Evolutionary conservation across 2,888 invertebrate genomes (phyloP).

Genomic region (Athetis lepigone): DNA sequence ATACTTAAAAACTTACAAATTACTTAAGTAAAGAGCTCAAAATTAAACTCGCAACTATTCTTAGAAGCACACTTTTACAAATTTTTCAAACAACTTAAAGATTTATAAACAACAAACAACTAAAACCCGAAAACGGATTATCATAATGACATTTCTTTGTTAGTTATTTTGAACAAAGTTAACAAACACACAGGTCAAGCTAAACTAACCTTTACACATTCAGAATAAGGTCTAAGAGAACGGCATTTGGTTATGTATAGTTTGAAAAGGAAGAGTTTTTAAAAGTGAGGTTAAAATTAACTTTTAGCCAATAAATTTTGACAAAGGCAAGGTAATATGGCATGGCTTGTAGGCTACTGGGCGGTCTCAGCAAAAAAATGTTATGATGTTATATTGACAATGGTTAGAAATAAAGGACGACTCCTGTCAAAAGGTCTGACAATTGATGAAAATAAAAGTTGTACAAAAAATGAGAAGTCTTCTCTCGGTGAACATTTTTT

Average conservation of each 20-base stretch:
- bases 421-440: conserved; percentile 48
- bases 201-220: conserved; percentile 19
- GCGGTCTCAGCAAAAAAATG: conserved; percentile 77
- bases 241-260: not conserved
- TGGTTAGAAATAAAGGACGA: conserved; percentile 28
- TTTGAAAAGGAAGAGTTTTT: conserved; percentile 38
- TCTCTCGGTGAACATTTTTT: too few relatives aligned
- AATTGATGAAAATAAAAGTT: conserved; percentile 37
- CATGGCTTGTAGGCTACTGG: conserved; percentile 79
- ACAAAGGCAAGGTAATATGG: conserved; percentile 77
- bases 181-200: not conserved
- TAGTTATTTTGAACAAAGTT: conserved; percentile 46
- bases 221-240: not conserved
- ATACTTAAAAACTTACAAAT: conserved; percentile 37
- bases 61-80: conserved; percentile 48
- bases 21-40: conserved; percentile 45
- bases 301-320: conserved; percentile 82
- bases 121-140: conserved; percentile 80
- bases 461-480: conserved; percentile 27
- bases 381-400: conserved; percentile 68
- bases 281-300: conserved; percentile 72
- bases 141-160: conserved; percentile 83
- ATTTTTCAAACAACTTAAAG: conserved; percentile 53
- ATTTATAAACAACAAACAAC: conserved; percentile 73
- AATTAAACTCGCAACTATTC: conserved; percentile 50